These are phyloP conservation scores for Ditula angustiorana DNA, from an alignment of 2,888 invertebrate genomes.

Conservation along the genomic window DNA sequence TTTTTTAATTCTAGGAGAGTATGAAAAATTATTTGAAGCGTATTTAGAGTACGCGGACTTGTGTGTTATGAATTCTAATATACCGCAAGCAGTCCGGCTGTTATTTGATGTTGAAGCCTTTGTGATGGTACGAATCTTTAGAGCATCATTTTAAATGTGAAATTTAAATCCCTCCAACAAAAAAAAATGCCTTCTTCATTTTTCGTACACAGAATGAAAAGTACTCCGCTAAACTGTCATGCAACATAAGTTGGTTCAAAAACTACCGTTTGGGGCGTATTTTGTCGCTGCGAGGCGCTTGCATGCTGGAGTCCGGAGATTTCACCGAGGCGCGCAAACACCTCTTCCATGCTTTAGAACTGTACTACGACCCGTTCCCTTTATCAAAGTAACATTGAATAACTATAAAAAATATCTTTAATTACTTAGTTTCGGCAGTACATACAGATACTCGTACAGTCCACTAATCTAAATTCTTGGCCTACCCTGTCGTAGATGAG, in stretches of 20 bases:
- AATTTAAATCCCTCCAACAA: too few species aligned
- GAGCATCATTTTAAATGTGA: neutral
- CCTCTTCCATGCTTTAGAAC: conserved; percentile 61
- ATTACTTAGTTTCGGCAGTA: neutral
- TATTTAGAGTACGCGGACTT: conserved; percentile 86
- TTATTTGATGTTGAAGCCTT: conserved; percentile 79
- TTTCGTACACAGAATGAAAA: conserved; percentile 47
- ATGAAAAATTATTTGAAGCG: conserved; percentile 80
- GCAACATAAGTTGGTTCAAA: conserved; percentile 58
- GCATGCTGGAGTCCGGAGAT: conserved; percentile 66
- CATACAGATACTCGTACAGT: too few species aligned
- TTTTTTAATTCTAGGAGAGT: conserved; percentile 61
- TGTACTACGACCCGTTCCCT: conserved; percentile 64
- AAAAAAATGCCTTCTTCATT: too few species aligned
- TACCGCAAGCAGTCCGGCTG: conserved; percentile 84
- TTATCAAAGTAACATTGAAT: conserved; percentile 50
- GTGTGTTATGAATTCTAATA: conserved; percentile 82
- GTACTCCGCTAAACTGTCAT: conserved; percentile 45
- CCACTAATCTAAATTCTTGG: too few species aligned
- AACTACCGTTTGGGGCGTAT: conserved; percentile 63
- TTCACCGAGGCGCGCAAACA: conserved; percentile 59
- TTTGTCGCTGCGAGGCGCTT: conserved; percentile 59
- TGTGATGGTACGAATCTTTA: conserved; percentile 58
- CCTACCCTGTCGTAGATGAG: too few species aligned
- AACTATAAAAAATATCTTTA: neutral